phyloP scores from a whole-genome alignment of 2,113 vertebrate genomes.

The Willisornis vidua region DNA sequence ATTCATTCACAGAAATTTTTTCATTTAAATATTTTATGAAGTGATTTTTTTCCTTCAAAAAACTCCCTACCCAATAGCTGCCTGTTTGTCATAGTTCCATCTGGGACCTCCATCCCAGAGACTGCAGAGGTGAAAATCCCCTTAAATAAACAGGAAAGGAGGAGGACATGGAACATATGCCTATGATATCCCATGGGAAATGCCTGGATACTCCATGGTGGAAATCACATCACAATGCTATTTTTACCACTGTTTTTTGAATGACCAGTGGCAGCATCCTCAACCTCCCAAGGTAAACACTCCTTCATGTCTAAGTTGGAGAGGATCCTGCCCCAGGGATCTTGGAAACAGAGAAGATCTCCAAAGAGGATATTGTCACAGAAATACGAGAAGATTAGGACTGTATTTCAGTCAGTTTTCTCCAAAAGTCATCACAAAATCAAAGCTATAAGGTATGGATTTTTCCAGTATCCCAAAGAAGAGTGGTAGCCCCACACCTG shows the following conservation, averaged over 20 bases:
- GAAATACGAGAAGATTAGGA: not conserved
- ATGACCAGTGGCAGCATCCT: not conserved
- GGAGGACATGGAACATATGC: not conserved
- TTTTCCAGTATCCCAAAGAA: not conserved
- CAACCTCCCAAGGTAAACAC: not conserved
- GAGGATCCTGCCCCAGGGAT: not conserved
- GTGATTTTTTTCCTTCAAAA: not conserved
- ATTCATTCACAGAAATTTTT: not conserved
- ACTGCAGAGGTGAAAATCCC: not conserved
- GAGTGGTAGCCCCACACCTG: not conserved
- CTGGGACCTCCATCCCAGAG: not conserved
- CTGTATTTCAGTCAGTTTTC: not conserved
- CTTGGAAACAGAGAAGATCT: not conserved
- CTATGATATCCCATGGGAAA: not conserved
- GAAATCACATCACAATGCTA: not conserved
- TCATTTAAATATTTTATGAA: not conserved
- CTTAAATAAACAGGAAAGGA: not conserved
- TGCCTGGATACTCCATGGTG: not conserved
- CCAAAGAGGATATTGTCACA: not conserved
- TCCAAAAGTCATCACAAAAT: not conserved
- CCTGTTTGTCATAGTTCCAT: not conserved
- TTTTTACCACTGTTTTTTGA: not conserved
- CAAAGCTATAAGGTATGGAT: not conserved
- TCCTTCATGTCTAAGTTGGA: not conserved
- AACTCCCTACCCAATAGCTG: not conserved